Percentiles rank a stretch among this genome's conserved stretches.
Conservation (phyloP, 2,797 vertebrate genomes). For the Cichlasoma orientale region DNA sequence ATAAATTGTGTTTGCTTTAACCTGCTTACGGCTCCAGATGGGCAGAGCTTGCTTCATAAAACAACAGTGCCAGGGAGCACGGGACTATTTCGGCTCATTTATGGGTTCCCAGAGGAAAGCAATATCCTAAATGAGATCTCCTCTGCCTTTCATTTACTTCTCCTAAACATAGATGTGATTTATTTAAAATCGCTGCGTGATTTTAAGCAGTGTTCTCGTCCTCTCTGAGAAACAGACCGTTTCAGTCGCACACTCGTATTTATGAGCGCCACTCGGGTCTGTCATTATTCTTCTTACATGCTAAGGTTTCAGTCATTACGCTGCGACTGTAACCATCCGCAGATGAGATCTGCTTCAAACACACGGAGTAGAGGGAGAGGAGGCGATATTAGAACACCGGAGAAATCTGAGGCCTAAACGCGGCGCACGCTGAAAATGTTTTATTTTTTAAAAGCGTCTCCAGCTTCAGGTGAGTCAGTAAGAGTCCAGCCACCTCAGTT, state of each 20-base stretch:
- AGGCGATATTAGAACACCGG: not conserved
- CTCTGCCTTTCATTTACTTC: conserved; percentile 53
- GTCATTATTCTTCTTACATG: conserved; percentile 3
- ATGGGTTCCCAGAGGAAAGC: conserved; percentile 41
- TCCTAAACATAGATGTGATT: conserved; percentile 45
- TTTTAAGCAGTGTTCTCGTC: conserved; percentile 1
- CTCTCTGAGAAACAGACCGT: not conserved
- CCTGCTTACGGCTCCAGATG: conserved; percentile 54
- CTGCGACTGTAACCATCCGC: not conserved
- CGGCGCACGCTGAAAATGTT: no score
- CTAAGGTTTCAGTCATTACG: not conserved
- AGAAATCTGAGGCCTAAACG: no score
- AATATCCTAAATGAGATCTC: conserved; percentile 41
- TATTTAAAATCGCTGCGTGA: conserved; percentile 29
- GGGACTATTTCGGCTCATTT: conserved; percentile 43
- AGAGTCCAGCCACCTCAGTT: not conserved
- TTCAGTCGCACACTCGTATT: not conserved
- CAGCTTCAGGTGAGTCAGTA: rapidly evolving
- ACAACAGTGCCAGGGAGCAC: conserved; percentile 35
- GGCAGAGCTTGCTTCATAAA: conserved; percentile 52
- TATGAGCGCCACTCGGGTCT: not conserved
- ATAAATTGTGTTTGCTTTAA: conserved; percentile 64
- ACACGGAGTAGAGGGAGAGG: not conserved
- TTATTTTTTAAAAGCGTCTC: not conserved
- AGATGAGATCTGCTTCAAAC: not conserved